Conservation (phyloP, 2,888 invertebrate species). For the Matsumyia berberina region DNA sequence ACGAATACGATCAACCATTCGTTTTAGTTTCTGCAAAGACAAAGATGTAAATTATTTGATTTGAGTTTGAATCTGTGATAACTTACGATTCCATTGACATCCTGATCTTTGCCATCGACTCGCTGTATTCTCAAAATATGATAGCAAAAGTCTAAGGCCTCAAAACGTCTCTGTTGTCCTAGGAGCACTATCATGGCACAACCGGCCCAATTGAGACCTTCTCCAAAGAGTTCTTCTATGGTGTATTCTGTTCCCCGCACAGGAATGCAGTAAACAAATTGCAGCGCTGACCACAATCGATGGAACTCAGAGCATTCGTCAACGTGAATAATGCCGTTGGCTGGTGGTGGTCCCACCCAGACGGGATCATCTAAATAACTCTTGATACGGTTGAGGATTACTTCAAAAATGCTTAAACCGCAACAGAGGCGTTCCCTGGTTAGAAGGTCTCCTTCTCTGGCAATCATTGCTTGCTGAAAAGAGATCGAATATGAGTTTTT, state of each 20-base stretch:
- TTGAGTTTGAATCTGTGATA: not conserved
- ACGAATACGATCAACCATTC: conserved; percentile 98
- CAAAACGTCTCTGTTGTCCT: conserved; percentile 97
- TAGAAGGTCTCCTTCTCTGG: conserved; percentile 96
- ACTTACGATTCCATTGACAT: conserved; percentile 96
- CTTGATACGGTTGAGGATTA: conserved; percentile 94
- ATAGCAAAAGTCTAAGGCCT: conserved; percentile 99
- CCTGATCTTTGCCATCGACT: conserved; percentile 97
- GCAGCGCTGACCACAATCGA: conserved; percentile 97
- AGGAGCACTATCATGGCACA: conserved; percentile 97
- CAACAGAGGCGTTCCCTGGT: conserved; percentile 98
- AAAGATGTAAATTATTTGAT: conserved; percentile 29
- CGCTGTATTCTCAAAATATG: conserved; percentile 97
- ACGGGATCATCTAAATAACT: conserved; percentile 94
- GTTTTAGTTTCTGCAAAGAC: conserved; percentile 91
- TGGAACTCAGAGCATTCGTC: conserved; percentile 99
- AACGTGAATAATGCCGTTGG: conserved; percentile 97
- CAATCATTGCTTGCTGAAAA: conserved; percentile 94
- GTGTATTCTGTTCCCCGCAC: conserved; percentile 98
- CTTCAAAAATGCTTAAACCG: conserved; percentile 98
- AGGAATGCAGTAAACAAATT: conserved; percentile 99
- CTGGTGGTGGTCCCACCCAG: conserved; percentile 95
- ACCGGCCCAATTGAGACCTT: conserved; percentile 99
- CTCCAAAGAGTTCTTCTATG: conserved; percentile 98
- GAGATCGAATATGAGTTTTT: too few species aligned